Evolutionary conservation across 2,888 invertebrate genomes (phyloP), one percentile per base, ranked within the genome.

Genomic region (Actias luna): DNA sequence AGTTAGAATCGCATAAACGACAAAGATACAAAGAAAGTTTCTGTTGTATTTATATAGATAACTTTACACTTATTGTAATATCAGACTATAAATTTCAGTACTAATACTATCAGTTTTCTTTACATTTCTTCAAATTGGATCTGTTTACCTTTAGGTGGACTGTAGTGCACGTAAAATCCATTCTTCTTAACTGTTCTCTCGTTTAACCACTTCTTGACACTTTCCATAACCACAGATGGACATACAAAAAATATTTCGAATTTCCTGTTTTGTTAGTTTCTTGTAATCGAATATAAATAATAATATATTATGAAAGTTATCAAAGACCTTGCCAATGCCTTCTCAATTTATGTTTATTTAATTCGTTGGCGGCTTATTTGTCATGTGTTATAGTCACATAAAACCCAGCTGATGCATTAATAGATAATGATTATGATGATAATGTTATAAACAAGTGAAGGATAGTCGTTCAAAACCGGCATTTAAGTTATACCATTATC

Each of bases 101-200:
- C n/a, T n/a, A n/a, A n/a, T n/a, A n/a, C n/a, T n/a, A n/a, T n/a
- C n/a, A n/a, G n/a, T n/a, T n/a, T n/a, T n/a, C n/a, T n/a, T n/a
- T n/a, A n/a, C n/a, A n/a, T n/a, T n/a, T n/a, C n/a, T n/a, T n/a
- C n/a, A n/a, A n/a, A n/a, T n/a, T n/a, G n/a, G n/a, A n/a, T 22
- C 2, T 22, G 83, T 92, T 93, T 88, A 95, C 95, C 85, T 92
- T 93, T 94, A 5, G 95, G 95, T 14, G 94, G 94, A 73, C 93
- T 95, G 72, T 94, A 94, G 81, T 95, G 94, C 8, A 95, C 90
- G 77, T 94, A 95, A 8, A 95, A 82, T 22, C 94, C 94, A 75
- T 94, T 87, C 65, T 84, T 87, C 78, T 81, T 88, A 1, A 67
- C 71, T 60, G 72, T 76, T 31, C 85, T 73, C n/a, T 88, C 84